These are phyloP conservation scores for Poecilia velifera DNA, from an alignment of 2,797 vertebrate genomes.

Conservation along the genomic window DNA sequence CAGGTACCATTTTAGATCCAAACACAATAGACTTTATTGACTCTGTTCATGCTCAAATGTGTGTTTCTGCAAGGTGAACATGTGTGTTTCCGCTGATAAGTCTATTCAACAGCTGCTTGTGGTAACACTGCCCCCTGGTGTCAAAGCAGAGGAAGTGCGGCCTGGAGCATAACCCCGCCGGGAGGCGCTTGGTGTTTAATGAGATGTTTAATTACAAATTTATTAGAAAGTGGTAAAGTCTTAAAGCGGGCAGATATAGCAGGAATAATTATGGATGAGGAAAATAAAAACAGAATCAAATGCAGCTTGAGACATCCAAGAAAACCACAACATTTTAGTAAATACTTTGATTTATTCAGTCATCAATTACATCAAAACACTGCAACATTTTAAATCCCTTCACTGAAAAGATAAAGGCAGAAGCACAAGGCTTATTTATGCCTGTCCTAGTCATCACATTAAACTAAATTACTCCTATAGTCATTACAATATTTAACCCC, in stretches of 20 bases:
- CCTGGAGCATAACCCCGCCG: neutral
- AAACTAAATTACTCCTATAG: too few species aligned
- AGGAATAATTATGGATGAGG: constrained; percentile 9
- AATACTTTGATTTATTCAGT: too few species aligned
- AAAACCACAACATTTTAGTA: neutral
- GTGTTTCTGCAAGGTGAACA: neutral
- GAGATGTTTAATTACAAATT: constrained; percentile 27
- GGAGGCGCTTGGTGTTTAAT: constrained; percentile 14
- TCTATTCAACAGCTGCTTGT: neutral
- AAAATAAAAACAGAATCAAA: constrained; percentile 5
- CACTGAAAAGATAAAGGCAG: too few species aligned
- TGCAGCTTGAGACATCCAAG: neutral
- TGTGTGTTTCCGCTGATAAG: neutral
- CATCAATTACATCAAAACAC: too few species aligned
- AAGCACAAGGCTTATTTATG: too few species aligned
- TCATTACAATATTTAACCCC: too few species aligned
- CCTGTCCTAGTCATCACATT: too few species aligned
- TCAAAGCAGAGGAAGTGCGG: constrained; percentile 3
- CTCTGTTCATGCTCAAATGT: constrained; percentile 9
- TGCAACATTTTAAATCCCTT: too few species aligned
- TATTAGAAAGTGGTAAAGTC: constrained; percentile 18
- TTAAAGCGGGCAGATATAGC: constrained; percentile 2
- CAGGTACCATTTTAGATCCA: constrained; percentile 28
- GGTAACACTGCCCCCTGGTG: constrained; percentile 59
- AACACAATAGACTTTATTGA: constrained; percentile 38